Conservation (phyloP, 2,797 vertebrate genomes). For the Cygnus olor region DNA sequence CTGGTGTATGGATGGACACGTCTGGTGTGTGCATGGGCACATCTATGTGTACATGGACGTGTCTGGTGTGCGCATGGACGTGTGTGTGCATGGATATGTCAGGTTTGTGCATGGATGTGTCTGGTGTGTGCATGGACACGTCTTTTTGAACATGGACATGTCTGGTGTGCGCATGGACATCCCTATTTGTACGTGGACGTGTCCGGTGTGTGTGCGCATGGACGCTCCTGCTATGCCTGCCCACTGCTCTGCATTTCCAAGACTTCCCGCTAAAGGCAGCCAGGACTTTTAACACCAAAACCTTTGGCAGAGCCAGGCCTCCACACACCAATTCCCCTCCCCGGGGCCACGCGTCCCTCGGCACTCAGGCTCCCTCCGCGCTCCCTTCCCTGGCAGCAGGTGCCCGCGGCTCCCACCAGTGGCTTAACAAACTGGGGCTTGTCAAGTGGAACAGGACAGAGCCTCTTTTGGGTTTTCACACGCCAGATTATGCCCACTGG, state of each 20-base stretch:
- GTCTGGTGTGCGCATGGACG: too few species aligned
- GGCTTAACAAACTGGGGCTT: neutral
- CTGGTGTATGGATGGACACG: too few species aligned
- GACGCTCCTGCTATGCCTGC: neutral
- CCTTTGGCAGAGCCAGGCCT: neutral
- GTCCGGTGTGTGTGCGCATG: neutral
- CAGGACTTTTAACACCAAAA: neutral
- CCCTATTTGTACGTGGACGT: too few species aligned
- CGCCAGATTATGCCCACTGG: neutral
- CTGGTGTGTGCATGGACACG: neutral
- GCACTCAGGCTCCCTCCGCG: neutral
- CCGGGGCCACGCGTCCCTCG: rapidly evolving
- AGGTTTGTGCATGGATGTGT: neutral
- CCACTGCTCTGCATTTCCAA: neutral
- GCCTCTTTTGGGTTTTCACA: neutral
- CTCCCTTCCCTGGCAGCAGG: neutral
- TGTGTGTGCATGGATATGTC: neutral
- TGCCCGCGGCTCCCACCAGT: neutral
- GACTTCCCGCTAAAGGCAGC: neutral
- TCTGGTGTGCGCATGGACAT: neutral
- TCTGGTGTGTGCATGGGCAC: too few species aligned
- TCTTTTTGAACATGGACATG: neutral
- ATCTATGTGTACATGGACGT: too few species aligned
- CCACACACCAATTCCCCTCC: neutral
- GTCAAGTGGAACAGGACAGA: neutral